Percentiles rank a stretch among this genome's conserved stretches.
These are phyloP conservation scores for Oikopleura vanhoeffeni DNA, from an alignment of 23 tunicate genomes.

Conservation along the genomic window DNA sequence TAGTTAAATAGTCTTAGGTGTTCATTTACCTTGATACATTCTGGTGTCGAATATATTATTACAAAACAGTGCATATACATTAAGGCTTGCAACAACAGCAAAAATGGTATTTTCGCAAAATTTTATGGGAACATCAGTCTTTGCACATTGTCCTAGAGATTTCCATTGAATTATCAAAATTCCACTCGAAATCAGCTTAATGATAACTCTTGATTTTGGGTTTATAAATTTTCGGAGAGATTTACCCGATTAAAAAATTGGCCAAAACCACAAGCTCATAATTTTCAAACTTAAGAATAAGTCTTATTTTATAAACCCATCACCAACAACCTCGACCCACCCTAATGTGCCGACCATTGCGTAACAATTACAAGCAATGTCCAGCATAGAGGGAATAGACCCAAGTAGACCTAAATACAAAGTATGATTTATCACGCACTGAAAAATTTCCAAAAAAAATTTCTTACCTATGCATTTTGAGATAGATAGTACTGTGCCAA, in stretches of 20 bases:
- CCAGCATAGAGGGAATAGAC: background rate
- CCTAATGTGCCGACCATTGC: background rate
- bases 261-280: no score
- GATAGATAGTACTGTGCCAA: background rate
- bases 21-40: background rate
- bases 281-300: no score
- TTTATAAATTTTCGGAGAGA: no score
- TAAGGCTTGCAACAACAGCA: no score
- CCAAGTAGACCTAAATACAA: background rate
- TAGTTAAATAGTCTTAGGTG: no score
- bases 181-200: background rate
- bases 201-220: background rate
- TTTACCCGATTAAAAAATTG: no score
- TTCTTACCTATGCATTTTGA: background rate
- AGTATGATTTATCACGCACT: background rate
- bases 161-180: background rate
- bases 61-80: no score
- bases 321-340: conserved; percentile 1
- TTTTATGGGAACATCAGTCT: no score
- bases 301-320: no score
- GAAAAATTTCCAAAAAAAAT: no score
- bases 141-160: no score
- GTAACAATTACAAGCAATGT: conserved; percentile 1
- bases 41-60: background rate
- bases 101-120: no score